Percentiles rank a stretch among this genome's conserved stretches.
These are phyloP conservation scores for Panthera tigris DNA, from an alignment of 2,113 vertebrate species.

Conservation along the genomic window DNA sequence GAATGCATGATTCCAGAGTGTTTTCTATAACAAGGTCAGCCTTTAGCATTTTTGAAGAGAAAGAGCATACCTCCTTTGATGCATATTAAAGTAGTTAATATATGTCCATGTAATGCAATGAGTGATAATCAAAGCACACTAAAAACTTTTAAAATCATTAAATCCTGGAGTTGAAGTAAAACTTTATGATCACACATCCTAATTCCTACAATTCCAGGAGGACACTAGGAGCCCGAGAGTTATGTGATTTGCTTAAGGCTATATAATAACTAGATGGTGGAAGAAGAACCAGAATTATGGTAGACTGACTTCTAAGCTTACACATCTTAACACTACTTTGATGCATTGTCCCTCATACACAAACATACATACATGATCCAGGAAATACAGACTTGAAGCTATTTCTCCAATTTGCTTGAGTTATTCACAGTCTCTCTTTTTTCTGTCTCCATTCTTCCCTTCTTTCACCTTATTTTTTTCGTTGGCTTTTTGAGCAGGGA, in stretches of 20 bases:
- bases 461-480: neutral
- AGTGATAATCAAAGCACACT: neutral
- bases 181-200: neutral
- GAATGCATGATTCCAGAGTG: neutral
- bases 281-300: neutral
- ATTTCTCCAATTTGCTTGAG: neutral
- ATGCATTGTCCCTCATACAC: neutral
- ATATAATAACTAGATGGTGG: neutral
- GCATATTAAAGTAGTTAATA: neutral
- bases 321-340: neutral
- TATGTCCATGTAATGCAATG: neutral
- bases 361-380: neutral
- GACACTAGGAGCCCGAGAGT: neutral
- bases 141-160: neutral
- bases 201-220: neutral
- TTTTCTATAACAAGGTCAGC: neutral
- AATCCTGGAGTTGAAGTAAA: neutral
- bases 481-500: neutral
- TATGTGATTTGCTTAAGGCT: neutral
- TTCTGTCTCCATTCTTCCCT: neutral
- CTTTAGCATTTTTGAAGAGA: neutral
- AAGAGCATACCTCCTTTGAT: neutral
- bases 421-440: neutral
- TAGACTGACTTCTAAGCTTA: neutral
- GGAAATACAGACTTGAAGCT: neutral